Conservation (phyloP, 37 sponge, comb jelly and placozoan species). For the Theonella swinhoei region DNA sequence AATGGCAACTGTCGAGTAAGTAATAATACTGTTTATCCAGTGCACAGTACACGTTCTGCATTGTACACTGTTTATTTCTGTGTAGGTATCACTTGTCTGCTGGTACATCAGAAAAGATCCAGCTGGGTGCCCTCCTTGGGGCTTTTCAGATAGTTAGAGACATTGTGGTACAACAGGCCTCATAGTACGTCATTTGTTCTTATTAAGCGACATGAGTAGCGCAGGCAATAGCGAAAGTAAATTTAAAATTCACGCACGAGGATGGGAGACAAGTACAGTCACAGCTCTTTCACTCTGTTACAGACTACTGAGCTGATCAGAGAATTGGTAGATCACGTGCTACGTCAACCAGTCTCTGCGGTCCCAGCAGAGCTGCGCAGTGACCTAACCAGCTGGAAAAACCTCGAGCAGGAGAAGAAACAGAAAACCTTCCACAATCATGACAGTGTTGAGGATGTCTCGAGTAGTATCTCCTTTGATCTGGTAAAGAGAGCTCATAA, state of each 20-base stretch:
- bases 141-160: slow-evolving; percentile 93
- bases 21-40: background rate
- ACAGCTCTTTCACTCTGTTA: slow-evolving; percentile 11
- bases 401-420: background rate
- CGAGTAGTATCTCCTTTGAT: slow-evolving; percentile 7
- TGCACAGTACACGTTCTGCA: background rate
- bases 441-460: background rate
- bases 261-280: slow-evolving; percentile 1
- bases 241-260: background rate
- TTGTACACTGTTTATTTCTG: background rate
- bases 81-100: slow-evolving; percentile 71
- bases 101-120: slow-evolving; percentile 93
- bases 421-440: background rate
- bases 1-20: slow-evolving; percentile 90
- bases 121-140: slow-evolving; percentile 87
- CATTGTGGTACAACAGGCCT: slow-evolving; percentile 43
- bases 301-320: slow-evolving; percentile 4
- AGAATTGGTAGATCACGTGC: slow-evolving; percentile 10
- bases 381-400: slow-evolving; percentile 17
- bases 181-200: background rate
- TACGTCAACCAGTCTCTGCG: background rate
- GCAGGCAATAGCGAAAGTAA: background rate
- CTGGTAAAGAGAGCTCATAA: slow-evolving; percentile 6
- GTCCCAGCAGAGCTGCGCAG: slow-evolving; percentile 1
- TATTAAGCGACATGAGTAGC: too few species aligned